Base-by-base conservation (phyloP, 2,888 invertebrate species). In the Leucozona laternaria region DNA sequence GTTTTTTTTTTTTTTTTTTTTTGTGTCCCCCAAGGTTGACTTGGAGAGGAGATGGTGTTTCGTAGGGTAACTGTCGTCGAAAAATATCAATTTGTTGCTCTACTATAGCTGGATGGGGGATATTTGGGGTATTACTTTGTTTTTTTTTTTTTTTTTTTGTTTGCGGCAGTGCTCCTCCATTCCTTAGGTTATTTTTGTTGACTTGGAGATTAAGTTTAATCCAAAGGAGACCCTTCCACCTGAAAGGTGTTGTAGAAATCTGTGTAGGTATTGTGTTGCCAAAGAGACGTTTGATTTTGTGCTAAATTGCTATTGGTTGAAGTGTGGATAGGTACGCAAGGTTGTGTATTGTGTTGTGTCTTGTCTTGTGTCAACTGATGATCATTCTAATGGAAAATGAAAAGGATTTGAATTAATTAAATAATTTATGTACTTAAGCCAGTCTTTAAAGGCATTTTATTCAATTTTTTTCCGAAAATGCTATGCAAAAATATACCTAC, bases 81-180 rank as follows among this genome's bases (percentile, higher is more conserved):
- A 73, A 82, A 53, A 53, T 82, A 82, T 82, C 86, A 86, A 86
- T 86, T 82, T 86, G 86, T 72, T 86, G 48, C 48, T 45, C 31
- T 66, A 11, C 31, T 66, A 11, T 31, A 28, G 40, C 28, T 64
- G 45, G 45, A 13, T 22, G 37, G 31, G 60, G 10, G 75, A 75
- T 81, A 86, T 71, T 86, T 75, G 15, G 15, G 55, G 17, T 82
- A 79, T 86, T 72, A 71, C 75, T 86, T 73, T 15, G 17, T 34
- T 70, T 62, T 68, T 68, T 72, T 68, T 53, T 45, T 22, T 6
- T 7, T 34, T 10, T 37, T 5, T 31, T 7, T 55, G 34, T 40
- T 3, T 15, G 15, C 15, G 8, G n/a, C 4, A 3, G 2, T 4
- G 13, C 4, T 15, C 15, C 15, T 45, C 53, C 37, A 53, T 40